phyloP scores from a whole-genome alignment of 1,140 invertebrate species.

The Hyles vespertilio region DNA sequence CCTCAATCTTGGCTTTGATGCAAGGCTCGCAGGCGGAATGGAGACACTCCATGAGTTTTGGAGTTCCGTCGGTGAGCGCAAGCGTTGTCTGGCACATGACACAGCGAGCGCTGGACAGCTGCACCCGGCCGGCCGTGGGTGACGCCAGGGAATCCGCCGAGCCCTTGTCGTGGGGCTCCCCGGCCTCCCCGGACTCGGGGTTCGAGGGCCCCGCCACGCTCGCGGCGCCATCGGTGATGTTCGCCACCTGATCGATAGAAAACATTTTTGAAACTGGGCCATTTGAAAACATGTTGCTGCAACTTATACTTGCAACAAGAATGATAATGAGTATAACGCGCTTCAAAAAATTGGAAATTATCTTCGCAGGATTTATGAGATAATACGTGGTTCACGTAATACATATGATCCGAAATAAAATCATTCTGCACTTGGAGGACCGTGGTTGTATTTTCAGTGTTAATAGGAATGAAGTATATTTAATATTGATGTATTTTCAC shows the following conservation, averaged over 20 bases:
- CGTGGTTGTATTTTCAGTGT: no score
- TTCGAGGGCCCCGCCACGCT: slow-evolving; percentile 3
- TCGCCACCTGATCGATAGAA: slow-evolving; percentile 22
- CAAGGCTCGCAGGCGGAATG: slow-evolving; percentile 89
- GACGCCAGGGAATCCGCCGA: slow-evolving; percentile 59
- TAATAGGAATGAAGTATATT: no score
- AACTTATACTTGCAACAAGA: not conserved
- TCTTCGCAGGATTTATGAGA: not conserved
- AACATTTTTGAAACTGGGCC: no score
- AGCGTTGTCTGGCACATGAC: slow-evolving; percentile 49
- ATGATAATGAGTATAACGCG: not conserved
- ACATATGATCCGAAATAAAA: no score
- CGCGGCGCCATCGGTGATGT: slow-evolving; percentile 20
- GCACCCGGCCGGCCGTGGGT: slow-evolving; percentile 36
- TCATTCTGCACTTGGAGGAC: no score
- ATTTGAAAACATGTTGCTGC: not conserved
- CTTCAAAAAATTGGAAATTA: not conserved
- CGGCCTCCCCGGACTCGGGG: slow-evolving; percentile 17
- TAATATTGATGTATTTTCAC: no score
- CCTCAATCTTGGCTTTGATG: slow-evolving; percentile 82
- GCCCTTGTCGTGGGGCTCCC: slow-evolving; percentile 25
- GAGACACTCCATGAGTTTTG: slow-evolving; percentile 90
- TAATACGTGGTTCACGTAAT: no score
- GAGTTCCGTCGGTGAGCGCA: slow-evolving; percentile 61
- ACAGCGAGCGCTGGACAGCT: slow-evolving; percentile 45